Conservation (phyloP, 2,113 vertebrate species). For the Lipophrys pholis region DNA sequence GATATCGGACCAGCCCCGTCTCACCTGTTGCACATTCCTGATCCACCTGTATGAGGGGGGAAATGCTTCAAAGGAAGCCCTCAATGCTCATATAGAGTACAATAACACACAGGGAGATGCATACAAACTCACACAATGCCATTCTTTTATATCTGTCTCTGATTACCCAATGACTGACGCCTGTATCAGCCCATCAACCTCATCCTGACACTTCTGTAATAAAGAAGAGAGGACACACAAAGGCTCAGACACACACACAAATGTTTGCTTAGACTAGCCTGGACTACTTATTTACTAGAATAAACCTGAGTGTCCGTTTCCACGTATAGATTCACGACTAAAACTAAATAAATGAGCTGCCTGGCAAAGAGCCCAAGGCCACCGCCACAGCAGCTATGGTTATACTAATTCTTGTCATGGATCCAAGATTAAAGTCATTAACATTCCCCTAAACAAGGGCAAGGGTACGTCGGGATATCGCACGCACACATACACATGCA, state of each 20-base stretch:
- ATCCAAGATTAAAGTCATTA: slow-evolving; percentile 62
- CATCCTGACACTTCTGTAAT: slow-evolving; percentile 18
- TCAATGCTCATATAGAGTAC: slow-evolving; percentile 15
- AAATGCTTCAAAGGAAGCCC: slow-evolving; percentile 20
- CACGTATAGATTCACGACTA: slow-evolving; percentile 12
- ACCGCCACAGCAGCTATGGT: slow-evolving; percentile 22
- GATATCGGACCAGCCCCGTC: slow-evolving; percentile 44
- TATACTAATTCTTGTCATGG: slow-evolving; percentile 50
- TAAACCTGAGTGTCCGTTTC: slow-evolving; percentile 17
- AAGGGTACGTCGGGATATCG: slow-evolving; percentile 54
- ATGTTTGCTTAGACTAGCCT: neutral
- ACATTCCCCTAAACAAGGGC: slow-evolving; percentile 61
- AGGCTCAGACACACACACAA: neutral
- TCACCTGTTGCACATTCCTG: slow-evolving; percentile 50
- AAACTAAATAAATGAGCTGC: slow-evolving; percentile 23
- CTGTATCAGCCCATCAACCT: slow-evolving; percentile 33
- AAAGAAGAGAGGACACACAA: neutral
- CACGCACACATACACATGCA: neutral
- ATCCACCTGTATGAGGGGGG: slow-evolving; percentile 46
- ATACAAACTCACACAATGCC: slow-evolving; percentile 26
- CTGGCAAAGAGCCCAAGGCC: slow-evolving; percentile 6
- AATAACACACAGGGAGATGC: slow-evolving; percentile 11
- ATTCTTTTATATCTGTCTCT: slow-evolving; percentile 52
- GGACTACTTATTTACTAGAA: slow-evolving; percentile 47
- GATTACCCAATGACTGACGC: slow-evolving; percentile 48